Evolutionary conservation across 2,888 invertebrate genomes (phyloP).

Genomic region (Hylaea fasciaria): DNA sequence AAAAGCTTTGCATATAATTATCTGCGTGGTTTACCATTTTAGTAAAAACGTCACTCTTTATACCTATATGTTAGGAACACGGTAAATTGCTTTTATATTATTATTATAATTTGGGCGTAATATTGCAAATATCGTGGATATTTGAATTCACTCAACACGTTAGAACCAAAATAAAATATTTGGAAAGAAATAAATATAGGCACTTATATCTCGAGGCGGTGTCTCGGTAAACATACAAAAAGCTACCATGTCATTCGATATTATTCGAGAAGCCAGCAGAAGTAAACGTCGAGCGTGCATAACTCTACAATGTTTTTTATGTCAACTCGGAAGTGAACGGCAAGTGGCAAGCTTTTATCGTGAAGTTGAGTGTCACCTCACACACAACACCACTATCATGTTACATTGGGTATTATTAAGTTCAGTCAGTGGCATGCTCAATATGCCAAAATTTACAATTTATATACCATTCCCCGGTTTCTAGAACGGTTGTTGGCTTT

Average conservation of each 20-base stretch:
- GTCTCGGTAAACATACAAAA: conserved; percentile 33
- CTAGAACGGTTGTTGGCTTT: too few species aligned
- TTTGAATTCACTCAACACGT: too few species aligned
- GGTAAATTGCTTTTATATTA: too few species aligned
- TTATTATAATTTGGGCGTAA: too few species aligned
- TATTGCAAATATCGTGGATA: too few species aligned
- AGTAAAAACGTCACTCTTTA: too few species aligned
- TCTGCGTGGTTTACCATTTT: too few species aligned
- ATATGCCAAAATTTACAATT: too few species aligned
- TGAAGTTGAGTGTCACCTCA: not conserved
- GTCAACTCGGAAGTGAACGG: conserved; percentile 14
- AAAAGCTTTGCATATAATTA: too few species aligned
- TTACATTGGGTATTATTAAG: not conserved
- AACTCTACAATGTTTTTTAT: conserved; percentile 47
- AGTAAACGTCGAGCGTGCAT: conserved; percentile 27
- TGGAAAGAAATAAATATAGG: not conserved
- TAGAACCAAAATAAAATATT: not conserved
- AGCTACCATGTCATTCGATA: conserved; percentile 39
- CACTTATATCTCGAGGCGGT: conserved; percentile 4
- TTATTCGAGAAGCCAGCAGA: conserved; percentile 35
- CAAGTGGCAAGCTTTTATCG: conserved; percentile 6
- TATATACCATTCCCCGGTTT: too few species aligned
- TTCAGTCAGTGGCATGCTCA: too few species aligned
- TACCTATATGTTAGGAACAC: too few species aligned
- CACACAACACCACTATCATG: not conserved